Evolutionary conservation across 2,113 vertebrate species (phyloP).

Genomic region (Zosterops japonicus): DNA sequence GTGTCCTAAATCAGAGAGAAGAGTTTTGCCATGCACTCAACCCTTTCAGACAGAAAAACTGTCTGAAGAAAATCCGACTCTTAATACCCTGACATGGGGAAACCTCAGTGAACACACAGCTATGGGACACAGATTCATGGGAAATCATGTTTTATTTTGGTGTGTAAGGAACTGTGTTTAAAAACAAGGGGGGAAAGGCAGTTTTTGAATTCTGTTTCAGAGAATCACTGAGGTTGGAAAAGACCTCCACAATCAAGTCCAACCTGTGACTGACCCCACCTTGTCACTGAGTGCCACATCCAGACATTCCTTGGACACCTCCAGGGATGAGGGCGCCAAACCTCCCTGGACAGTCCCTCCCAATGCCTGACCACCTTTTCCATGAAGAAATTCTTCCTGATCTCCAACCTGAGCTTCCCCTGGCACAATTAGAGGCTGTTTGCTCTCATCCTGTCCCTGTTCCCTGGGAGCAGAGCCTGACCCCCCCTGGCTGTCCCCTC

Average conservation of each 20-base stretch:
- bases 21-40: background rate
- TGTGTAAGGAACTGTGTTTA: background rate
- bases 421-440: fast-evolving
- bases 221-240: background rate
- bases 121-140: background rate
- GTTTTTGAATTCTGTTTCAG: background rate
- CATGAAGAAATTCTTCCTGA: fast-evolving
- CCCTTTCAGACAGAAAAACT: background rate
- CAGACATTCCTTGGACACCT: background rate
- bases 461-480: background rate
- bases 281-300: background rate
- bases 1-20: background rate
- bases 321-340: background rate
- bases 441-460: fast-evolving
- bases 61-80: background rate
- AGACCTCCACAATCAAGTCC: fast-evolving
- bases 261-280: background rate
- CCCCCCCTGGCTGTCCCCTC: fast-evolving
- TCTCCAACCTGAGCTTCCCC: background rate
- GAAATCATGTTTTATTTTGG: background rate
- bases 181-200: background rate
- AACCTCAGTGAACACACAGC: background rate
- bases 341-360: background rate
- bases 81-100: background rate
- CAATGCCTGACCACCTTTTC: background rate